Evolutionary conservation across 2,797 vertebrate genomes (phyloP), one percentile per base, ranked within the genome.

Genomic region (Pangasius macronema): DNA sequence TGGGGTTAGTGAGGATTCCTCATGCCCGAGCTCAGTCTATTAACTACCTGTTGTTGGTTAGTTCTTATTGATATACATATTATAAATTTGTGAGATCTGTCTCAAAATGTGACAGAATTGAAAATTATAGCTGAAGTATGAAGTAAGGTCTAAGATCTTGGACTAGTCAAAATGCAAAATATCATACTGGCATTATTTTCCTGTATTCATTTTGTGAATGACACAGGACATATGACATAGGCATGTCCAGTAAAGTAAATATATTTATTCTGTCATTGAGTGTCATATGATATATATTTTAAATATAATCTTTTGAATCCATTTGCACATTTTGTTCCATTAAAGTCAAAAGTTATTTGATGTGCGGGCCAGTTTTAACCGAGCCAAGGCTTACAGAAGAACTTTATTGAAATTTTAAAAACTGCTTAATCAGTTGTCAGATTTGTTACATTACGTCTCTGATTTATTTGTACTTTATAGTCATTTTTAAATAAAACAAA

Each of bases 1-100:
- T 75, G 76, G 51, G 59, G 68, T 88, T 87, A 46, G 39, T 79
- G 77, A 85, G 46, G 68, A 39, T 80, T 88, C 39, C 30, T 88
- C 30, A 18, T 85, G 57, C 16, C 68, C 39, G 39, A 42, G 30
- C 22, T 75, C 49, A 85, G 39, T 7, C 61, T 49, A 24, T 53
- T 22, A 84, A 46, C 27, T 22, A 22, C 33, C 36, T 65, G 42
- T 82, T 73, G 42, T 42, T 75, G 46, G 33, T 65, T 85, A 51
- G 14, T 7, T 20, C 5, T 70, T 57, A 63, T 46, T 42, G 5
- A 68, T 76, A 59, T 20, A 42, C 1, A 22, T 65, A 27, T 24
- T 53, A 39, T 75, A 59, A 3, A 73, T 42, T 55, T 73, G 42
- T 5, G 13, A 57, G 20, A 63, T 13, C 30, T 72, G 36, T 5